These are phyloP conservation scores for Sinohyriopsis cumingii DNA, from an alignment of 2,888 invertebrate species.

Conservation along the genomic window DNA sequence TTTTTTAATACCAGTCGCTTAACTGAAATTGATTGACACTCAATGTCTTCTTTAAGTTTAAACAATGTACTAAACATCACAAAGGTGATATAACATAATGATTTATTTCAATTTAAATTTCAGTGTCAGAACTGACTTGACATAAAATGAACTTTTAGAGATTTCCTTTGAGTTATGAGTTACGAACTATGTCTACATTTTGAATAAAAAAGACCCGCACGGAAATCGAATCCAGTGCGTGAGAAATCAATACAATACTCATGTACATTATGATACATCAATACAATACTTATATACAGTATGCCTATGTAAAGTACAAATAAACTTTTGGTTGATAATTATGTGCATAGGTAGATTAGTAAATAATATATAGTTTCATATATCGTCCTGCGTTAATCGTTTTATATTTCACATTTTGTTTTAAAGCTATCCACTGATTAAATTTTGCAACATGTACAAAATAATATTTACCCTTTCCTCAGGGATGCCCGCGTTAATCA, in stretches of 20 bases:
- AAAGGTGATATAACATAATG: too few relatives aligned
- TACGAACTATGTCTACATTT: not conserved
- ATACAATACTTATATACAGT: not conserved
- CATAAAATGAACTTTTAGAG: not conserved
- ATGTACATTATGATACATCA: not conserved
- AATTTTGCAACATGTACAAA: too few relatives aligned
- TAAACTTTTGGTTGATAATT: not conserved
- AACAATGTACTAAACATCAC: too few relatives aligned
- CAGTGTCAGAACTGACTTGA: not conserved
- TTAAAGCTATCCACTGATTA: too few relatives aligned
- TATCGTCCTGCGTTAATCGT: too few relatives aligned
- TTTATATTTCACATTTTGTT: too few relatives aligned
- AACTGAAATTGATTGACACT: too few relatives aligned
- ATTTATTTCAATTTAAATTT: not conserved
- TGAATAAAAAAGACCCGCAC: not conserved
- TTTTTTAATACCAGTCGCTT: too few relatives aligned
- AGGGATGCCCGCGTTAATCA: constrained; percentile 74
- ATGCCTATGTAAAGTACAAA: not conserved
- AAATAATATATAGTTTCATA: too few relatives aligned
- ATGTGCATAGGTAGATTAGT: too few relatives aligned
- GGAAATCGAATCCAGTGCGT: not conserved
- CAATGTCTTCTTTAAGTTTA: too few relatives aligned
- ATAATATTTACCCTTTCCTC: constrained; percentile 26
- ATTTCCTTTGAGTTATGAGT: not conserved
- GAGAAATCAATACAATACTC: not conserved